Evolutionary conservation across 2,797 vertebrate genomes (phyloP), one percentile per base, ranked within the genome.

Genomic region (Lerista edwardsae): DNA sequence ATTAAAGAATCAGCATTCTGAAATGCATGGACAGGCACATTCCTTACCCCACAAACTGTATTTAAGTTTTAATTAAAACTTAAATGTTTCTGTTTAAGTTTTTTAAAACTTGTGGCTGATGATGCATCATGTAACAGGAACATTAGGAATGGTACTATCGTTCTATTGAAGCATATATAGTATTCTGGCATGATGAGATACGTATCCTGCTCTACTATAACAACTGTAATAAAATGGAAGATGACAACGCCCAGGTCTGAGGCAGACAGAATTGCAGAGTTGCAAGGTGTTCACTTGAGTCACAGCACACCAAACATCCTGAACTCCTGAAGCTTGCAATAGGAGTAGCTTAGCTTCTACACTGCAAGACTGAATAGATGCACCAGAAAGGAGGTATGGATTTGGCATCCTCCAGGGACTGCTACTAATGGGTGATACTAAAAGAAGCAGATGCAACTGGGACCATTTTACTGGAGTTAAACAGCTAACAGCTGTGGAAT

Each of bases 341-440:
- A 84, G 72, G 21, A 57, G 0, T 0, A 0, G 0, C 27, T 39
- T 69, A 79, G 9, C 8, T 19, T 12, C 41, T 15, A 64, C n/a
- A 77, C 25, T 8, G 1, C 39, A 36, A 14, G 1, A 47, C 3
- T 36, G 15, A 5, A 65, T 34, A 80, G 39, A 25, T 25, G 17
- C 2, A n/a, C 77, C 23, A 0, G 0, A 2, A 0, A 12, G 3
- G 2, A 61, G 41, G 75, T 47, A 3, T 73, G 31, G 78, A 80
- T 21, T 21, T 25, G 17, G 29, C 34, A 23, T 7, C 17, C 71
- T 17, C 82, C 47, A 15, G 59, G 25, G 73, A 31, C 9, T 47
- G 34, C 72, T 1, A 83, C 55, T 27, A 88, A 85, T 44, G 25
- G 2, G 62, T 9, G 55, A 34, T 75, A 15, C 9, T 27, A 36